Evolutionary conservation across 2,113 vertebrate species (phyloP), one percentile per base, ranked within the genome.

Genomic region (Myodes glareolus): DNA sequence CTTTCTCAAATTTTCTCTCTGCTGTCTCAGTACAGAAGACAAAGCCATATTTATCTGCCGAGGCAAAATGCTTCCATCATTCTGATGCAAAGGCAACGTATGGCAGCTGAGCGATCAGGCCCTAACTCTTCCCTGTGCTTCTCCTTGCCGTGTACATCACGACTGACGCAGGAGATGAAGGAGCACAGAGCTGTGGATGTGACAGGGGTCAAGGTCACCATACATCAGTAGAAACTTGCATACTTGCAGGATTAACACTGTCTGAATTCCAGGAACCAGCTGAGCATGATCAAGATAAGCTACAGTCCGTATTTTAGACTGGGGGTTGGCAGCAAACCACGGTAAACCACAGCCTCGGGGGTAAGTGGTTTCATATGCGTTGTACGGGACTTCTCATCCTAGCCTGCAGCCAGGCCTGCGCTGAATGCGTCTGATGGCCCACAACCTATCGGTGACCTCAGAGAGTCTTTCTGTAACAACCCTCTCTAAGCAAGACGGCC

Each of bases 181-280:
- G 5, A 88, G 50, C 86, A 39, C 75, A 85, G 65, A 97, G 55
- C 36, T 87, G 84, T 90, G 84, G 75, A 89, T 7, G 17, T 11
- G 19, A 25, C n/a, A 63, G 86, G 39, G 42, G 89, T 47, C 78
- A n/a, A 84, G 42, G 80, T 95, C 94, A 96, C 33, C 31, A 16
- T 10, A 96, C 93, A 95, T 92, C 80, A 92, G 88, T 52, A 92
- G 85, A 95, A 86, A 84, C 65, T 39, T 72, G 36, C 93, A 93
- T 95, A 81, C 70, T 95, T 97, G 77, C 27, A 92, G 94, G 80
- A 95, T 97, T 96, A 97, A 95, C 90, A 94, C 88, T 91, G 70
- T 96, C 95, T 97, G 61, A 45, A 97, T 91, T 97, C 94, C 90
- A 93, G 42, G 6, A 27, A 67, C 86, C 89, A 91, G 63, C 77